Percentiles rank a stretch among this genome's conserved stretches.
Conservation (phyloP, 1,140 invertebrate genomes). For the Drosophila ambigua region DNA sequence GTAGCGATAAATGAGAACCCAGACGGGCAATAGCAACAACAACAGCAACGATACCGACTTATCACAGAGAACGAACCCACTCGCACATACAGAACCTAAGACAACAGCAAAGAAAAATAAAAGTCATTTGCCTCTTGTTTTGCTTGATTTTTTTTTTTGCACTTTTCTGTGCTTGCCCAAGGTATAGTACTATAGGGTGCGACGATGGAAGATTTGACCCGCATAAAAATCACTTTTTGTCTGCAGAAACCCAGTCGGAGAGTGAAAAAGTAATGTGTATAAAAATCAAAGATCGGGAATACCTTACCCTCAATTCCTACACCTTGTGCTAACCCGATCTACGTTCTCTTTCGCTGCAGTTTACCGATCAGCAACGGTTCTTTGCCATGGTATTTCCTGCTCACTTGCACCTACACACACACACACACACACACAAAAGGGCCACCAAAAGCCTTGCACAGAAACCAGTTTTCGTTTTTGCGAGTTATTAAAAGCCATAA, state of each 20-base stretch:
- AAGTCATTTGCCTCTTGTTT: constrained; percentile 59
- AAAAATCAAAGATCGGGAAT: too few relatives aligned
- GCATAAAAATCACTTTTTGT: too few relatives aligned
- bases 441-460: constrained; percentile 18
- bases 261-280: too few relatives aligned
- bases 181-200: too few relatives aligned
- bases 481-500: constrained; percentile 46
- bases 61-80: constrained; percentile 40
- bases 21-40: constrained; percentile 24
- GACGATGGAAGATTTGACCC: too few relatives aligned
- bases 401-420: constrained; percentile 36
- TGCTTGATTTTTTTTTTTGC: constrained; percentile 39
- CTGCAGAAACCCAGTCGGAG: too few relatives aligned
- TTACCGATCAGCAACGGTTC: constrained; percentile 51
- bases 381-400: constrained; percentile 34
- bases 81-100: constrained; percentile 58
- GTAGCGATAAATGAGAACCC: constrained; percentile 28
- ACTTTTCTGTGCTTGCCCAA: constrained; percentile 2
- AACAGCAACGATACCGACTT: constrained; percentile 55
- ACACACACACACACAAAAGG: constrained; percentile 34
- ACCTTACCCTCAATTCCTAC: too few relatives aligned
- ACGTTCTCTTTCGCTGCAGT: constrained; percentile 20
- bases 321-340: neutral
- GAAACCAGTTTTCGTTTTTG: constrained; percentile 48
- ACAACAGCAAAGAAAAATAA: constrained; percentile 62